Conservation (phyloP, 2,797 vertebrate genomes). For the Nasua narica region DNA sequence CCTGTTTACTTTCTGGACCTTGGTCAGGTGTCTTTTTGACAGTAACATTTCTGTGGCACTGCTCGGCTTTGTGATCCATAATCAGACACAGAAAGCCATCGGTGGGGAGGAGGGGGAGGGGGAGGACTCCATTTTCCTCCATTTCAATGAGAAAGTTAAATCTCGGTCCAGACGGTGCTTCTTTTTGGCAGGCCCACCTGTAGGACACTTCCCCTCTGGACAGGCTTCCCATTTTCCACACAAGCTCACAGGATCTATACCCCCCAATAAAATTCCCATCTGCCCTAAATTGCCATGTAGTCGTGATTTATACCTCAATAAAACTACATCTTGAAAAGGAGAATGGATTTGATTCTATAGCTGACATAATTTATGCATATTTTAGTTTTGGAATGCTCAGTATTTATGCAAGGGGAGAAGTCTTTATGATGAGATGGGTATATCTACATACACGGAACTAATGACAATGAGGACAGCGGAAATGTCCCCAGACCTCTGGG, state of each 20-base stretch:
- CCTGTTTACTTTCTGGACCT: slow-evolving; percentile 55
- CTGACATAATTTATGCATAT: slow-evolving; percentile 13
- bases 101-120: no score
- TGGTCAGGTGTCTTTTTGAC: slow-evolving; percentile 63
- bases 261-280: slow-evolving; percentile 74
- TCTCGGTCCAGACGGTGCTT: slow-evolving; percentile 63
- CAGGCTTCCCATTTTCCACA: slow-evolving; percentile 80
- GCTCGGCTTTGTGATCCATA: slow-evolving; percentile 61
- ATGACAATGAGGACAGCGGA: not conserved
- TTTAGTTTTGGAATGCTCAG: slow-evolving; percentile 17
- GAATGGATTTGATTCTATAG: slow-evolving; percentile 72
- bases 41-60: slow-evolving; percentile 51
- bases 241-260: slow-evolving; percentile 61
- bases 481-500: not conserved
- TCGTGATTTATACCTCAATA: slow-evolving; percentile 79
- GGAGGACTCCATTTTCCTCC: slow-evolving; percentile 45
- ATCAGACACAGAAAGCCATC: slow-evolving; percentile 68
- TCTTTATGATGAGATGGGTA: not conserved
- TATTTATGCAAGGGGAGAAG: slow-evolving; percentile 49
- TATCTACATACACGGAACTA: not conserved
- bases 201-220: slow-evolving; percentile 54
- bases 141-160: slow-evolving; percentile 74
- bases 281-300: slow-evolving; percentile 70
- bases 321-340: slow-evolving; percentile 58
- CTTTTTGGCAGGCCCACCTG: slow-evolving; percentile 55